phyloP scores from a whole-genome alignment of 2,113 vertebrate species.

The Solea senegalensis region DNA sequence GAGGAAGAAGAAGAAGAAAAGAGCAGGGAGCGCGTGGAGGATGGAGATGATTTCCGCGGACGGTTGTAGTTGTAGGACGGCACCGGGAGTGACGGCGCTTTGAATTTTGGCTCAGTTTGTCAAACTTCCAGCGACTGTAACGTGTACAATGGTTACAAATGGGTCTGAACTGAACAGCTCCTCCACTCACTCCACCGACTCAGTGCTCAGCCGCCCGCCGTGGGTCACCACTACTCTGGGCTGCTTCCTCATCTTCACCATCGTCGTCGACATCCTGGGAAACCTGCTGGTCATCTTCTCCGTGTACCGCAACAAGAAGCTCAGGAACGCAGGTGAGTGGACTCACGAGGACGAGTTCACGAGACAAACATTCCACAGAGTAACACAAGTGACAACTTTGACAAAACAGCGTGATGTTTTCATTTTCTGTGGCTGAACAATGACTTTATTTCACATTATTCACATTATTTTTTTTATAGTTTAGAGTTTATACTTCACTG shows the following conservation, averaged over 20 bases:
- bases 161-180: conserved; percentile 86
- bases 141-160: conserved; percentile 82
- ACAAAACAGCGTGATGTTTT: background rate
- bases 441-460: too few species aligned
- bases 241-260: conserved; percentile 91
- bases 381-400: background rate
- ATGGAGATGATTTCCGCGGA: background rate
- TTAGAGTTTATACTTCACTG: too few species aligned
- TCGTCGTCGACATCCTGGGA: conserved; percentile 92
- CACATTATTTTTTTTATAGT: too few species aligned
- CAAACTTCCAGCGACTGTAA: conserved; percentile 62
- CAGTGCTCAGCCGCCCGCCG: conserved; percentile 80
- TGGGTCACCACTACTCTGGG: conserved; percentile 90
- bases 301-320: conserved; percentile 93
- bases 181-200: conserved; percentile 66
- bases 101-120: conserved; percentile 53
- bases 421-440: too few species aligned
- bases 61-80: conserved; percentile 1
- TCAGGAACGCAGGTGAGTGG: conserved; percentile 88
- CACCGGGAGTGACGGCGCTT: conserved; percentile 1
- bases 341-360: background rate
- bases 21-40: background rate
- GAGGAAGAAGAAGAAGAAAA: background rate
- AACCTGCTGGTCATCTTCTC: conserved; percentile 95
- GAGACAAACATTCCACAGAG: background rate